phyloP scores from a whole-genome alignment of 1,140 invertebrate genomes.

The Phthorimaea operculella region DNA sequence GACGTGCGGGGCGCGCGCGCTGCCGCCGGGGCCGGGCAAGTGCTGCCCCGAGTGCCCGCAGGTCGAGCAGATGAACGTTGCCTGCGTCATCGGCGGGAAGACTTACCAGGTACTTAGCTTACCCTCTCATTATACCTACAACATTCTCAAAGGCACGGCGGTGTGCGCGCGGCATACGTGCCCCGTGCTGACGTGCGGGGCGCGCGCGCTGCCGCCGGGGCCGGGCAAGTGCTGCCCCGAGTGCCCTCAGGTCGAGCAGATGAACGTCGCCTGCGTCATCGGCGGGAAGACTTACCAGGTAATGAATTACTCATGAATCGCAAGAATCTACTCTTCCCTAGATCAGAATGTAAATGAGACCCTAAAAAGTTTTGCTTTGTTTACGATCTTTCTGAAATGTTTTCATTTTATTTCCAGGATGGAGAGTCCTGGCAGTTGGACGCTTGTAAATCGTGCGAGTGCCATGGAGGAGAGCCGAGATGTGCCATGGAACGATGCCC shows the following conservation, averaged over 20 bases:
- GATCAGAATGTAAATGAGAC: too few species aligned
- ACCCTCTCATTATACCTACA: neutral
- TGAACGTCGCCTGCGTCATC: conserved; percentile 73
- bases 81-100: conserved; percentile 73
- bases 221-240: conserved; percentile 82
- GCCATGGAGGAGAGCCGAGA: conserved; percentile 80
- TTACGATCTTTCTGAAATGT: neutral
- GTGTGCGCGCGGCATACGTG: conserved; percentile 83
- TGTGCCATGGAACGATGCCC: conserved; percentile 85
- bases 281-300: conserved; percentile 75
- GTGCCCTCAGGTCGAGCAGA: conserved; percentile 73
- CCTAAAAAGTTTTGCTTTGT: too few species aligned
- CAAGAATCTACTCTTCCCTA: too few species aligned
- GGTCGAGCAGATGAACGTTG: conserved; percentile 71
- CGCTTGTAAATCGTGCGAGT: conserved; percentile 86
- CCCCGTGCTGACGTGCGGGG: conserved; percentile 82
- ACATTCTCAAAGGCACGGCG: conserved; percentile 73
- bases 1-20: conserved; percentile 78
- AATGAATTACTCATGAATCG: too few species aligned
- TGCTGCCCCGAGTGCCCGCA: conserved; percentile 83
- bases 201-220: conserved; percentile 71
- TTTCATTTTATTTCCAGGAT: conserved; percentile 71
- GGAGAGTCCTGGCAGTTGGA: conserved; percentile 88
- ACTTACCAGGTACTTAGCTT: conserved; percentile 70
- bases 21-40: conserved; percentile 71